Evolutionary conservation across 2,113 vertebrate genomes (phyloP), one percentile per base, ranked within the genome.

Genomic region (Manacus vitellinus): DNA sequence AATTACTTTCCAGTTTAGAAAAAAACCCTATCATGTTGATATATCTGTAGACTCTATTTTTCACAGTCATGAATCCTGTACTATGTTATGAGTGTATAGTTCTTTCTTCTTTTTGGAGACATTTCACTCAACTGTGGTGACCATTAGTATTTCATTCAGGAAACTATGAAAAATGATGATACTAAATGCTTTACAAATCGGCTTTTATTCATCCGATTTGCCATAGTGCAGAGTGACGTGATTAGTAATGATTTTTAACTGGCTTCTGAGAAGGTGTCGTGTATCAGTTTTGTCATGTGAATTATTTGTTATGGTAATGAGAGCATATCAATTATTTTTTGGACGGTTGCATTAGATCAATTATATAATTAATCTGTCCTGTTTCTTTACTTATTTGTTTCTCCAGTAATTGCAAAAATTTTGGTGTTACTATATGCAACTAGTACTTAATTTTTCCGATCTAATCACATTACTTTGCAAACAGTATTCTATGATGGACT

Each of bases 111-210:
- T 81, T 85, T 58, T 66, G 74, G 44, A 83, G 55, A 46, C 17
- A 59, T 88, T 95, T 91, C 85, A 85, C 24, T 87, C 30, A 87
- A 72, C 66, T 75, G 4, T 80, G 47, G 66, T 89, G 85, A 70
- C 89, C 88, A 78, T 89, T 94, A 86, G 39, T 70, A 88, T 92
- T 89, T 85, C 24, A 51, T 84, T 65, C 63, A 84, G 58, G 63
- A 63, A 92, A n/a, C 61, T 78, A 56, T 93, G 91, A 94, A 89
- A 97, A 91, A 96, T 70, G 23, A 61, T 3, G 46, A 88, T 49
- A 79, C 71, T 91, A 96, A 97, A 89, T 74, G 85, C 56, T 94
- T 92, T 86, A 92, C 72, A 96, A 96, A 95, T 86, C 94, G 74
- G 27, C 28, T 93, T 94, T 93, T 73, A 89, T 96, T 97, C 84